Evolutionary conservation across 2,113 vertebrate genomes (phyloP), one percentile per base, ranked within the genome.

Genomic region (Tetrao urogallus): DNA sequence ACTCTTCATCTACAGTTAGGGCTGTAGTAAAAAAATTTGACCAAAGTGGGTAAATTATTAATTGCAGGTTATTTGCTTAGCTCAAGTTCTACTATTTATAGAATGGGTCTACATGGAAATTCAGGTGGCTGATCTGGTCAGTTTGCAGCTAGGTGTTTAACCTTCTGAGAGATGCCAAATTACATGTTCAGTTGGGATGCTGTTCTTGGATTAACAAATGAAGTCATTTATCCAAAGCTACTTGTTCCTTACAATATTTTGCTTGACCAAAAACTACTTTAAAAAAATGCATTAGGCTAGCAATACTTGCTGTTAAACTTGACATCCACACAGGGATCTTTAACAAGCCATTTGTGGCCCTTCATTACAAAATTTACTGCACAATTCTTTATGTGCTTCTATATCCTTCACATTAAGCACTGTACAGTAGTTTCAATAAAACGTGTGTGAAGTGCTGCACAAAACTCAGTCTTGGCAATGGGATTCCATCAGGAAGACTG

Each of bases 351-450:
- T 95, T 95, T 90, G 92, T 91, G 84, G 66, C 56, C 86, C 75
- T 95, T 97, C 92, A 80, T 96, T 96, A 90, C 91, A 85, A 94
- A 97, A 96, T 97, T 94, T 96, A 96, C 82, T 77, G 70, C 86
- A 92, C 90, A 90, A 95, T 94, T 82, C 58, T 96, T 95, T 95
- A 94, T 89, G 88, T 95, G 86, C 94, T 94, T 95, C 94, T 73
- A 89, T 90, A 95, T 96, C 84, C 76, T 82, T 88, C 93, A 92
- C 93, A 95, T 94, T 95, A 96, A 96, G 88, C 57, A 82, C 81
- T 94, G 57, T 94, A 92, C 88, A 90, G 81, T 93, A 93, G 75
- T 93, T 96, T 94, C 93, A 88, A 94, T 95, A 96, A 97, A 97
- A 97, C 92, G 88, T 92, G 90, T 95, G 76, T 66, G 89, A 90